Evolutionary conservation across 2,888 invertebrate genomes (phyloP).

Genomic region (Rotaria macrura): DNA sequence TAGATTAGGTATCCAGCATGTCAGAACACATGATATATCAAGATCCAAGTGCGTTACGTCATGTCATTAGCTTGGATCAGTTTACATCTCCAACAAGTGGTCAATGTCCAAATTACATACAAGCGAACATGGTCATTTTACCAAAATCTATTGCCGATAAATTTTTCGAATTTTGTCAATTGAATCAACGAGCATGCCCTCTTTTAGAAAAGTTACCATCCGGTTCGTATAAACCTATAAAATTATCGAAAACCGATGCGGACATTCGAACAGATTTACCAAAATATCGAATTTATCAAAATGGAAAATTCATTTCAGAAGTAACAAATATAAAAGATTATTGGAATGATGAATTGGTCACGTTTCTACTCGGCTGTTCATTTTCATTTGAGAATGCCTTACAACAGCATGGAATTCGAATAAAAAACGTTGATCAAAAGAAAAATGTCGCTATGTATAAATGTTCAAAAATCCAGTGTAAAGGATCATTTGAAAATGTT

Average conservation of each 20-base stretch:
- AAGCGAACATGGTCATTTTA: not conserved
- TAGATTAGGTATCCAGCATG: not conserved
- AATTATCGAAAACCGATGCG: not conserved
- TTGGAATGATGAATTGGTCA: not conserved
- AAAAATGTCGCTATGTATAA: not conserved
- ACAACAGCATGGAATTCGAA: not conserved
- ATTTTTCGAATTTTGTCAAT: not conserved
- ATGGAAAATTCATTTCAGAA: not conserved
- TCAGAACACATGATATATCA: not conserved
- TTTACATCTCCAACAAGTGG: not conserved
- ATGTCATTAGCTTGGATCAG: not conserved
- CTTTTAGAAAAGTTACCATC: not conserved
- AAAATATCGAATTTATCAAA: not conserved
- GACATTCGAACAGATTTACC: not conserved
- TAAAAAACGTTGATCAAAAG: not conserved
- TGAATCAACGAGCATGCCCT: not conserved
- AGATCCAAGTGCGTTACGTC: not conserved
- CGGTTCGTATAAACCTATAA: not conserved
- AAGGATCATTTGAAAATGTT: not conserved
- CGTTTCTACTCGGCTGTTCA: constrained; percentile 5
- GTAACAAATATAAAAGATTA: not conserved
- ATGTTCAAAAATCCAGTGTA: not conserved
- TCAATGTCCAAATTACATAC: not conserved
- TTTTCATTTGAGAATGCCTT: not conserved
- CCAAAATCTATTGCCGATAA: not conserved